phyloP scores from a whole-genome alignment of 2,797 vertebrate genomes.

The Tauraco hartlaubi region DNA sequence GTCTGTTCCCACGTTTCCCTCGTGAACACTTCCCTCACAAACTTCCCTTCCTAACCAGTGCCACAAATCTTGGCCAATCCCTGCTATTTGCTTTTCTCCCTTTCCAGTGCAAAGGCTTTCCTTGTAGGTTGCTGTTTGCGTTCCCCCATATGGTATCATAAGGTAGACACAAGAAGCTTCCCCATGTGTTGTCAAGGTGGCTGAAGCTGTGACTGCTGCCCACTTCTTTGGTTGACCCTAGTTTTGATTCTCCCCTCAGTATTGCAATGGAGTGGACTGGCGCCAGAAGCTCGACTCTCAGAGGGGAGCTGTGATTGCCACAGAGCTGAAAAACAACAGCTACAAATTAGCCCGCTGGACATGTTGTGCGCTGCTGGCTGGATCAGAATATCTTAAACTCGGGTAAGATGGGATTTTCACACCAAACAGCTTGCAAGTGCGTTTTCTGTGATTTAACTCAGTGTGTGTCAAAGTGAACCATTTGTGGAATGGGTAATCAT shows the following conservation, averaged over 20 bases:
- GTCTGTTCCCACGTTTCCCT: not conserved
- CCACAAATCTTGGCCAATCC: not conserved
- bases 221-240: not conserved
- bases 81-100: not conserved
- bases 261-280: conserved; percentile 98
- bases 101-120: not conserved
- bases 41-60: not conserved
- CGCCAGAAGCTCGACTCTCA: conserved; percentile 99
- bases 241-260: conserved; percentile 75
- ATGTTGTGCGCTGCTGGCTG: conserved; percentile 94
- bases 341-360: conserved; percentile 99
- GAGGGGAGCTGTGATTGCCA: conserved; percentile 96
- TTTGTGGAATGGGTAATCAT: not conserved
- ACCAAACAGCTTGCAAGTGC: accelerated
- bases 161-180: not conserved
- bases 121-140: not conserved
- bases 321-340: conserved; percentile 99
- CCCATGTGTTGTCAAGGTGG: accelerated
- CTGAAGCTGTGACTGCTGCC: not conserved
- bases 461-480: accelerated
- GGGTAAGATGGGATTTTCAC: conserved; percentile 71
- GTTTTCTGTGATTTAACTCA: accelerated
- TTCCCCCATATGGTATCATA: accelerated
- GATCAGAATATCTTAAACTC: conserved; percentile 95
- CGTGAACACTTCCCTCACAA: not conserved